phyloP scores from a whole-genome alignment of 2,797 vertebrate species.

The Characodon lateralis region DNA sequence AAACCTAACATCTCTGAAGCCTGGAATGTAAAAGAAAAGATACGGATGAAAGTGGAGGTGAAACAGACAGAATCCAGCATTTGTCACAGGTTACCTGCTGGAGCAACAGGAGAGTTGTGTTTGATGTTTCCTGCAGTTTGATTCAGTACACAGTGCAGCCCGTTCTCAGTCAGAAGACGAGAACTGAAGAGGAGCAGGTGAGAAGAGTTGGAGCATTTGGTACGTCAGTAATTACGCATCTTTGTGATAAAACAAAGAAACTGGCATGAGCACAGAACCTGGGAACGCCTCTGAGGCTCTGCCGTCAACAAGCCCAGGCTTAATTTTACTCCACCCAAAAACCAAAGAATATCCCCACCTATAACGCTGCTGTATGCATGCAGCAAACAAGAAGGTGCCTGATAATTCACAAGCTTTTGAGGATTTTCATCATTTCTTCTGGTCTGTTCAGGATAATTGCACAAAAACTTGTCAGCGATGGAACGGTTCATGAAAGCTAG shows the following conservation, averaged over 20 bases:
- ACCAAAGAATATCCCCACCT: neutral
- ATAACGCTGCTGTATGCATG: neutral
- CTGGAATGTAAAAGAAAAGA: constrained; percentile 60
- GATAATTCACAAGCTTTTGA: neutral
- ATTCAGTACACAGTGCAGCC: constrained; percentile 1
- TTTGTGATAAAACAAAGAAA: constrained; percentile 10
- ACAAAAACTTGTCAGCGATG: neutral
- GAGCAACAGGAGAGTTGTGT: constrained; percentile 11
- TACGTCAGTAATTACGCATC: constrained; percentile 2
- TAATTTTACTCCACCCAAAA: neutral
- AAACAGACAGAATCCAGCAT: constrained; percentile 35
- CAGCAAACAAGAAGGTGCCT: neutral
- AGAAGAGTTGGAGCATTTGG: neutral
- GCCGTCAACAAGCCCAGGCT: neutral
- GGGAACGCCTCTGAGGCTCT: neutral
- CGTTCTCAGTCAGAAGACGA: neutral
- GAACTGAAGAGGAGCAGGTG: neutral
- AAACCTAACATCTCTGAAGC: constrained; percentile 52
- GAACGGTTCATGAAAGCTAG: neutral
- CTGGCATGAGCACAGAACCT: constrained; percentile 11
- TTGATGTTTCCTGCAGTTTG: constrained; percentile 22
- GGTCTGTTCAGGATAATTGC: neutral
- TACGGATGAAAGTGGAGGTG: constrained; percentile 15
- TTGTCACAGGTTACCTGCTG: neutral
- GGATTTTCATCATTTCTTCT: neutral